Percentiles rank a stretch among this genome's conserved stretches.
phyloP scores from a whole-genome alignment of 2,888 invertebrate genomes.

The Rhorus exstirpatorius region DNA sequence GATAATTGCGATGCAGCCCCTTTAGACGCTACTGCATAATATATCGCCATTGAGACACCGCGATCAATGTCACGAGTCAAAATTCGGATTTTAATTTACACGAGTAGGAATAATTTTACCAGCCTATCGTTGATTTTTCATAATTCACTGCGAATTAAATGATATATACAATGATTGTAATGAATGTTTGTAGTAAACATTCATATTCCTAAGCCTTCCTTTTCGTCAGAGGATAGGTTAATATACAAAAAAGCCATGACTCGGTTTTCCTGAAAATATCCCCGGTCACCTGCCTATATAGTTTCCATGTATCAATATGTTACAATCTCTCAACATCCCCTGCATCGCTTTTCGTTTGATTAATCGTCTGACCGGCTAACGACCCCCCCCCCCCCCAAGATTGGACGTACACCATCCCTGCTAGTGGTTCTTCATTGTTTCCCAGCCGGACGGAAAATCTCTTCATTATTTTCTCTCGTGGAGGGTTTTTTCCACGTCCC shows the following conservation, averaged over 20 bases:
- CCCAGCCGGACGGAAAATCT: constrained; percentile 31
- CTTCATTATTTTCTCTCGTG: constrained; percentile 54
- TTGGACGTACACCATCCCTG: constrained; percentile 18
- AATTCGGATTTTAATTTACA: too few species aligned
- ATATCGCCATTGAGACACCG: too few species aligned
- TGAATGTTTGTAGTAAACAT: neutral
- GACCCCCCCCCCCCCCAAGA: constrained; percentile 46
- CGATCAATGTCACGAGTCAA: too few species aligned
- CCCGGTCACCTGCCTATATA: constrained; percentile 15
- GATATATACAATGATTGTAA: too few species aligned
- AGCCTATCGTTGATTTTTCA: too few species aligned
- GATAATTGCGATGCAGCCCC: too few species aligned
- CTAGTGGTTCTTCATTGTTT: constrained; percentile 13
- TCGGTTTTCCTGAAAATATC: neutral
- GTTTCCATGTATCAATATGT: neutral
- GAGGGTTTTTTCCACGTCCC: constrained; percentile 18
- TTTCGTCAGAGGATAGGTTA: neutral
- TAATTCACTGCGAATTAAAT: too few species aligned
- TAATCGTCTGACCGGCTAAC: constrained; percentile 49
- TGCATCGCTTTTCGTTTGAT: constrained; percentile 45
- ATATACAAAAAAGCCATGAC: neutral
- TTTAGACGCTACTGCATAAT: too few species aligned
- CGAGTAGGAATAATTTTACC: too few species aligned
- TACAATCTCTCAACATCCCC: constrained; percentile 5
- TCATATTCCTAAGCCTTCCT: neutral